Evolutionary conservation across 2,888 invertebrate genomes (phyloP), one percentile per base, ranked within the genome.

Genomic region (Galeruca laticollis): DNA sequence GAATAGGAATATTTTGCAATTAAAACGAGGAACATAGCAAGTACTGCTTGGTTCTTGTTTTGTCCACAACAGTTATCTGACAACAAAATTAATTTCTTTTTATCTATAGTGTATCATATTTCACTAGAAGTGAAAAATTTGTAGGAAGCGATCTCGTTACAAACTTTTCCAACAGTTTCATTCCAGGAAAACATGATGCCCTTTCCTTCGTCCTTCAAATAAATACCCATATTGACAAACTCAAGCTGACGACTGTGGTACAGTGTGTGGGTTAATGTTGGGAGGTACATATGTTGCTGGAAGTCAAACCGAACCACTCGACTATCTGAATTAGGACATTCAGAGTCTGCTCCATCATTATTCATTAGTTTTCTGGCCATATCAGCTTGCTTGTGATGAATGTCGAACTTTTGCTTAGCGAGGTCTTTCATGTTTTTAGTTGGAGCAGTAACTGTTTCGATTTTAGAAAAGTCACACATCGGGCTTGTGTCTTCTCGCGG

Each of bases 261-360:
- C 18, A 49, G 18, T 15, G 49, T 49, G 15, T 49, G 49, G n/a
- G 49, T 49, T 18, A 49, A 49, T 49, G 15, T 49, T 49, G 20
- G 49, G 10, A 49, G 49, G n/a, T 49, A 49, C 49, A 49, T 18
- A 15, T 15, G 4, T 49, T 49, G 49, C 49, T 49, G 49, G 49
- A 49, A 15, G n/a, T 49, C 49, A 15, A 49, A 18, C 20, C 15
- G 49, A 49, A 49, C 13, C 43, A 6, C 15, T 43, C 43, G 43
- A 43, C 13, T 47, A 49, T 49, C 49, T 49, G 20, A 49, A 15
- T 49, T 18, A 20, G 8, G 15, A 9, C 11, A 8, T 49, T 15
- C 15, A 20, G 18, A 49, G 15, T 49, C 2, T 49, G 11, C n/a
- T 15, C 18, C 10, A 18, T 49, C 18, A n/a, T 49, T 15, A 49